These are phyloP conservation scores for Temnothorax curvispinosus DNA, from an alignment of 1,140 invertebrate species.

Conservation along the genomic window DNA sequence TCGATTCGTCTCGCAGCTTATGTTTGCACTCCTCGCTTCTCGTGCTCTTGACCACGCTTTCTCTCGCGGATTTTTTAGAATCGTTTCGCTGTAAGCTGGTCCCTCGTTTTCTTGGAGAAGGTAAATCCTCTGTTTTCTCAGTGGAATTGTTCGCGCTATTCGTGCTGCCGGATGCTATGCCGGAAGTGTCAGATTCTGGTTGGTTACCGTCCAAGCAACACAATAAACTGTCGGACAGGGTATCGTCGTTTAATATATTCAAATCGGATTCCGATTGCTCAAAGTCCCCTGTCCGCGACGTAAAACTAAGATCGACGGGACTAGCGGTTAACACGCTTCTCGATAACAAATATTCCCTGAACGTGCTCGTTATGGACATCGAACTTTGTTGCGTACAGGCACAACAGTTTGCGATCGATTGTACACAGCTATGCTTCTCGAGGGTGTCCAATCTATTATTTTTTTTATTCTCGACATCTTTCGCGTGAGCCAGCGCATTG, in stretches of 20 bases:
- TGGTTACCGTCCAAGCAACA: constrained; percentile 91
- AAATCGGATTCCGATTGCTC: constrained; percentile 87
- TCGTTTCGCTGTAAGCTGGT: constrained; percentile 83
- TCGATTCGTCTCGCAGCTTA: constrained; percentile 81
- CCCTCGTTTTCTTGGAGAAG: constrained; percentile 81
- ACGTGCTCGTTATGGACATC: constrained; percentile 87
- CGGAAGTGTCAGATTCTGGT: constrained; percentile 86
- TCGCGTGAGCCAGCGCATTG: constrained; percentile 21
- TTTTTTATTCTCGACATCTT: constrained; percentile 50
- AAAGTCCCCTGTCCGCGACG: constrained; percentile 91
- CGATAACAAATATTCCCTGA: constrained; percentile 90
- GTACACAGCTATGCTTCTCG: constrained; percentile 61
- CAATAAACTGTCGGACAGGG: constrained; percentile 89
- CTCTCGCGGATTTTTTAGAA: constrained; percentile 79
- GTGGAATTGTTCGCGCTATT: constrained; percentile 81
- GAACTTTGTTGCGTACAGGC: constrained; percentile 75
- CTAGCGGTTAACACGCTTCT: constrained; percentile 91
- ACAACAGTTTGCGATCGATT: constrained; percentile 74
- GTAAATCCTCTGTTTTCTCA: constrained; percentile 75
- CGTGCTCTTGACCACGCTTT: constrained; percentile 46
- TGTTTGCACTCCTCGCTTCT: constrained; percentile 74
- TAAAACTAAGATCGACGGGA: constrained; percentile 92
- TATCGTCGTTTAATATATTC: constrained; percentile 85
- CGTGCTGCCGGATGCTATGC: constrained; percentile 81
- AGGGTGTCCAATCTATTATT: constrained; percentile 45